phyloP scores from a whole-genome alignment of 2,797 vertebrate genomes.

The Anas bahamensis region DNA sequence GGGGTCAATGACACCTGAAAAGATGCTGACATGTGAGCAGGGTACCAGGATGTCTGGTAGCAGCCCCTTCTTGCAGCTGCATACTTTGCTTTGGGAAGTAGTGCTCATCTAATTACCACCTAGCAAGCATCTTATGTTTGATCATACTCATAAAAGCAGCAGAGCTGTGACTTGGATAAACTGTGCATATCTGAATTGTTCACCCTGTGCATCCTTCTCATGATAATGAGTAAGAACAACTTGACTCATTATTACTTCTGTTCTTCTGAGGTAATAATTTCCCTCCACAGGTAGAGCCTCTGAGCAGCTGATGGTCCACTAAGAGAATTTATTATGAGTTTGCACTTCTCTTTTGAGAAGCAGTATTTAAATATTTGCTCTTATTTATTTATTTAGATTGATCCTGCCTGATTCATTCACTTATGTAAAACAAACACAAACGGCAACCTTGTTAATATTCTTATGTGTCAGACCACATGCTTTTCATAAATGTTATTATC shows the following conservation, averaged over 20 bases:
- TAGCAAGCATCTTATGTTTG: background rate
- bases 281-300: background rate
- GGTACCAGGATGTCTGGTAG: background rate
- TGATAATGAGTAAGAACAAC: background rate
- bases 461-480: background rate
- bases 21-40: accelerated
- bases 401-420: background rate
- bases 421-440: background rate
- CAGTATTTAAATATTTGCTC: background rate
- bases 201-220: background rate
- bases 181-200: background rate
- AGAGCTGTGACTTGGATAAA: background rate
- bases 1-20: background rate
- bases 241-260: background rate
- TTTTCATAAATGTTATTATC: background rate
- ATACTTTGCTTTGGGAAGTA: background rate
- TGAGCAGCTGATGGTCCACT: background rate
- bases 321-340: background rate
- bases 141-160: background rate
- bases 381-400: background rate
- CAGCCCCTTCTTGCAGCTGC: background rate
- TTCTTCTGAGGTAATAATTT: background rate
- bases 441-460: background rate
- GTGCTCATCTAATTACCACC: background rate
- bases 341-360: background rate